Evolutionary conservation across 2,888 invertebrate species (phyloP).

Genomic region (Seira sanloemensis): DNA sequence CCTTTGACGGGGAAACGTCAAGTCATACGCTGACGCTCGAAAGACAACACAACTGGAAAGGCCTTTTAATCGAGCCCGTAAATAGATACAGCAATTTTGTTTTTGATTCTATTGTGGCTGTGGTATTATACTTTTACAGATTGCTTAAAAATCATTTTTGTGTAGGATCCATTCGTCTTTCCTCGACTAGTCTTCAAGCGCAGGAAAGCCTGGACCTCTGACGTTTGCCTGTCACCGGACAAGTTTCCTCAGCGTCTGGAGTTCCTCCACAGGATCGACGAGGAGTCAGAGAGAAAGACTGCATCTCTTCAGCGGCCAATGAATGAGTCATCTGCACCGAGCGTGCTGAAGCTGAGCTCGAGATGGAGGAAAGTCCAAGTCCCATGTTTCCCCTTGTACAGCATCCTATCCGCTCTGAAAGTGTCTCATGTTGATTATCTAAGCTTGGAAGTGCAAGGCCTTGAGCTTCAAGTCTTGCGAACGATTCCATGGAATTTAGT

Average conservation of each 20-base stretch:
- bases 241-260: constrained; percentile 74
- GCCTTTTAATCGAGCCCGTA: constrained; percentile 78
- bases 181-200: constrained; percentile 76
- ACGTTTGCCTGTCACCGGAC: constrained; percentile 77
- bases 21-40: constrained; percentile 78
- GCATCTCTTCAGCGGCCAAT: not conserved
- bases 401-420: not conserved
- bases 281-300: not conserved
- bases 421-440: not conserved
- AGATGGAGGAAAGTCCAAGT: not conserved
- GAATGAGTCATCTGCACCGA: not conserved
- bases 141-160: no score
- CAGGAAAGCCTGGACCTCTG: constrained; percentile 77
- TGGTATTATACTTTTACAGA: no score
- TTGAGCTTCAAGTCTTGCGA: constrained; percentile 12
- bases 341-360: no score
- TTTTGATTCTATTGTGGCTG: no score
- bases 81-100: no score
- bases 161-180: constrained; percentile 78
- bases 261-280: constrained; percentile 36
- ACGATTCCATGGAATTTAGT: constrained; percentile 1
- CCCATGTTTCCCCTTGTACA: not conserved
- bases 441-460: constrained; percentile 6
- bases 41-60: constrained; percentile 77
- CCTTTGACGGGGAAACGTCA: constrained; percentile 75